phyloP scores from a whole-genome alignment of 2,113 vertebrate species.

The Lagopus leucura region DNA sequence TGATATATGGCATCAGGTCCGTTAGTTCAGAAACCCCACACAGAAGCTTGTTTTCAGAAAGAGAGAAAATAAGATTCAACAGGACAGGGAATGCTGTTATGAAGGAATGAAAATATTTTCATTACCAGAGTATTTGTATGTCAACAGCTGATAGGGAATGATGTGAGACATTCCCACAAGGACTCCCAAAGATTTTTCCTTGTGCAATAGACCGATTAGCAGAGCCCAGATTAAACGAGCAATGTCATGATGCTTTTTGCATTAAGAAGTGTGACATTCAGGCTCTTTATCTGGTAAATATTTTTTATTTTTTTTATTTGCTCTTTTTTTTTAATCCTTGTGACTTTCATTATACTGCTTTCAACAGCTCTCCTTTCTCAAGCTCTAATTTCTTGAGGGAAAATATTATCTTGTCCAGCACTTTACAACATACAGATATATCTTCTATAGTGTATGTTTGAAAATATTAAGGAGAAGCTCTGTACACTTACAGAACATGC shows the following conservation, averaged over 20 bases:
- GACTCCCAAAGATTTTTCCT: slow-evolving; percentile 55
- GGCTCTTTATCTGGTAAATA: slow-evolving; percentile 14
- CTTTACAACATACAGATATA: neutral
- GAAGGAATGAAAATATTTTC: slow-evolving; percentile 94
- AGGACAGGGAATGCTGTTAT: slow-evolving; percentile 83
- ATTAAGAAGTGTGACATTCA: slow-evolving; percentile 39
- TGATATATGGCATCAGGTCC: neutral
- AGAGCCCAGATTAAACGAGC: slow-evolving; percentile 56
- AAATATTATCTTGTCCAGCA: neutral
- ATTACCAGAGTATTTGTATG: slow-evolving; percentile 86
- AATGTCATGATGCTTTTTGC: slow-evolving; percentile 44
- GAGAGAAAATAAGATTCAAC: slow-evolving; percentile 82
- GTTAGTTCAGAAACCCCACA: slow-evolving; percentile 70
- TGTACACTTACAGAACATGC: neutral
- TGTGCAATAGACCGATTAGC: slow-evolving; percentile 55
- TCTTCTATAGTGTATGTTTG: neutral
- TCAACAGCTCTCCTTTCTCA: neutral
- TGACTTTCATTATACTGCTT: neutral
- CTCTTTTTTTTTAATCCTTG: neutral
- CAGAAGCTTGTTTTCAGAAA: slow-evolving; percentile 87
- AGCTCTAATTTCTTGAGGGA: neutral
- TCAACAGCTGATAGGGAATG: slow-evolving; percentile 87
- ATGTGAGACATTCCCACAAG: slow-evolving; percentile 83
- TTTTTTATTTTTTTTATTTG: neutral
- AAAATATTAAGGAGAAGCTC: neutral